Evolutionary conservation across 2,797 vertebrate species (phyloP).

Genomic region (Staurois parvus): DNA sequence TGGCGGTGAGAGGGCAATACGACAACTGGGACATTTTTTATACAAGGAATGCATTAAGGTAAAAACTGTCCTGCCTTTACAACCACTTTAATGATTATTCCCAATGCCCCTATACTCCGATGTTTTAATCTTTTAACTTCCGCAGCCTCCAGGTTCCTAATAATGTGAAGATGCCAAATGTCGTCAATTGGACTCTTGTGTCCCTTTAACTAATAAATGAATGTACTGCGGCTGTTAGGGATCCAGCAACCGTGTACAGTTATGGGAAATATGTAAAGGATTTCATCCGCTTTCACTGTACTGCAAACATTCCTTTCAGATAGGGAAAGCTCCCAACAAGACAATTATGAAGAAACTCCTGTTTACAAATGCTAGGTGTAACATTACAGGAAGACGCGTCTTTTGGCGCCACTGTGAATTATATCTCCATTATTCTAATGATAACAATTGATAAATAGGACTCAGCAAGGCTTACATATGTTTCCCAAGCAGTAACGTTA

Average conservation of each 20-base stretch:
- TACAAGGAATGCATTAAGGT: no score
- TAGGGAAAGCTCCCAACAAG: background rate
- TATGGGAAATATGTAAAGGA: background rate
- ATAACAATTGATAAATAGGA: background rate
- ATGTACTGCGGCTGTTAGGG: background rate
- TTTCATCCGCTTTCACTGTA: background rate
- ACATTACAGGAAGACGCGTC: conserved; percentile 24
- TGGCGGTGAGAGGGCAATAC: no score
- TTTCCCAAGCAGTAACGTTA: background rate
- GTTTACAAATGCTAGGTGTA: conserved; percentile 30
- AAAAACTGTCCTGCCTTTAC: no score
- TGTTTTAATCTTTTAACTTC: no score
- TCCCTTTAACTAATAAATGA: background rate
- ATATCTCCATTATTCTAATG: conserved; percentile 23
- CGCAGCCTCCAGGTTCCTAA: no score
- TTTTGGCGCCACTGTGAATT: conserved; percentile 32
- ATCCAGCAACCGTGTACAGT: background rate
- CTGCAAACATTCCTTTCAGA: conserved; percentile 2
- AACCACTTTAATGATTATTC: no score
- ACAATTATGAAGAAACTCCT: background rate
- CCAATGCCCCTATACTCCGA: no score
- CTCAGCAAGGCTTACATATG: background rate
- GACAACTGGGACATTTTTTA: no score
- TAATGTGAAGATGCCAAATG: no score
- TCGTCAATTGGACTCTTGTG: no score